phyloP scores from a whole-genome alignment of 2,113 vertebrate species.

The Tor tambroides region DNA sequence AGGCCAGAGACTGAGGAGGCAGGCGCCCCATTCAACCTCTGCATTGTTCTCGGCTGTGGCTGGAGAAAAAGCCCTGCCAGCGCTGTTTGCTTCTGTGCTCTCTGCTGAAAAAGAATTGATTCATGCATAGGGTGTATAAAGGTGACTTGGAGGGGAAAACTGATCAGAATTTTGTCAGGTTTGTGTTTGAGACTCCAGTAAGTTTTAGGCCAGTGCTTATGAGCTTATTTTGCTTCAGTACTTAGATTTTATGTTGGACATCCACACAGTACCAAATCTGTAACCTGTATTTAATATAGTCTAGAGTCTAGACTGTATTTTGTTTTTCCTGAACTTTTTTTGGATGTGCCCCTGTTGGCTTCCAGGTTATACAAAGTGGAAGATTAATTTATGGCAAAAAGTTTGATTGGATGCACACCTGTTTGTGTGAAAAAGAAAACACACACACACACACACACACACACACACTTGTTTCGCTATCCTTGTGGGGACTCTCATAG shows the following conservation, averaged over 20 bases:
- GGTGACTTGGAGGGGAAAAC: neutral
- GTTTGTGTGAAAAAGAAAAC: too few species aligned
- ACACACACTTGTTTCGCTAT: too few species aligned
- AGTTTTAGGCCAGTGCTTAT: neutral
- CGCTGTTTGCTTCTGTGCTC: neutral
- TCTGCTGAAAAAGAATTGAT: slow-evolving; percentile 2
- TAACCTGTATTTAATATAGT: neutral
- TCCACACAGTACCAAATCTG: too few species aligned
- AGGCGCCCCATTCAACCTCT: slow-evolving; percentile 14
- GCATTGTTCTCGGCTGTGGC: slow-evolving; percentile 33
- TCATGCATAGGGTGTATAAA: neutral
- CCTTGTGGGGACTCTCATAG: too few species aligned
- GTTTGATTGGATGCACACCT: too few species aligned
- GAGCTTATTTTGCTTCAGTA: neutral
- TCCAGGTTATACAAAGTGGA: too few species aligned
- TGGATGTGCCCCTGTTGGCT: neutral
- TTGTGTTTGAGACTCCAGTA: neutral
- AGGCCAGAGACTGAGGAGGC: slow-evolving; percentile 44
- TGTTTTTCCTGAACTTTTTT: neutral
- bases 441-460: too few species aligned
- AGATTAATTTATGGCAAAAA: too few species aligned
- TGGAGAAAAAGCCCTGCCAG: neutral
- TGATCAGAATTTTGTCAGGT: neutral
- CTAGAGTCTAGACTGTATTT: neutral
- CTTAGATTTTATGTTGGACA: neutral